Base-by-base conservation (phyloP, 2,888 invertebrate genomes). In the Trichopria drosophilae region DNA sequence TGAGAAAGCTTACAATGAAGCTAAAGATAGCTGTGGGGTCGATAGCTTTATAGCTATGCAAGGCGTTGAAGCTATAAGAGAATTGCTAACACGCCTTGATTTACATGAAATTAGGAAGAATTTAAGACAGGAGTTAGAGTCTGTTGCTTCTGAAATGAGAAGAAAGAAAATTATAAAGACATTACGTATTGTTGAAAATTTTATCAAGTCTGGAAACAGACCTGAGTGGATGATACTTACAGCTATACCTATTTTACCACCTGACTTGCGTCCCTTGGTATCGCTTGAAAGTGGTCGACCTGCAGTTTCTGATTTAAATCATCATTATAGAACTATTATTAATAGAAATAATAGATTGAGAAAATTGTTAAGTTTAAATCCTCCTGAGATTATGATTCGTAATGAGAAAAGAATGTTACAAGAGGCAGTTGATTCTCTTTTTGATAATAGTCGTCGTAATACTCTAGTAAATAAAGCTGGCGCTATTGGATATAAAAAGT, bases 371-470 rank as follows among this genome's bases (percentile, higher is more conserved):
- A 32, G 32, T 2, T 6, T 32, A 3, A 22, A 19, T 2, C 31
- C 47, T 2, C 47, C 47, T 2, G 47, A 47, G 4, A 23, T 47
- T 1, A 47, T 37, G 18, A 7, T 39, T 5, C 29, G 39, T 10
- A 47, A 47, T 13, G 47, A 47, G 20, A 45, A 36, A 12, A 13
- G 44, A 15, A 47, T 47, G 46, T 31, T 47, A 20, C 46, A 47
- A 31, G 44, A 44, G 26, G 22, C 44, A 7, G 44, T 44, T 9
- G 28, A 26, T 19, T 5, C 35, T 1, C 12, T 44, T 3, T 18
- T 44, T 13, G 44, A 44, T 18, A 46, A 46, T 13, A 12, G 18
- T 2, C n/a, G n/a, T n/a, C n/a, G n/a, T n/a, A n/a, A n/a, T n/a
- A n/a, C n/a, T n/a, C n/a, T n/a, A n/a, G n/a, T n/a, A n/a, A n/a